A percentile compares a stretch with the other conserved stretches of the same genome.
These are phyloP conservation scores for Mus minutoides DNA, from an alignment of 2,797 vertebrate species.

Conservation along the genomic window DNA sequence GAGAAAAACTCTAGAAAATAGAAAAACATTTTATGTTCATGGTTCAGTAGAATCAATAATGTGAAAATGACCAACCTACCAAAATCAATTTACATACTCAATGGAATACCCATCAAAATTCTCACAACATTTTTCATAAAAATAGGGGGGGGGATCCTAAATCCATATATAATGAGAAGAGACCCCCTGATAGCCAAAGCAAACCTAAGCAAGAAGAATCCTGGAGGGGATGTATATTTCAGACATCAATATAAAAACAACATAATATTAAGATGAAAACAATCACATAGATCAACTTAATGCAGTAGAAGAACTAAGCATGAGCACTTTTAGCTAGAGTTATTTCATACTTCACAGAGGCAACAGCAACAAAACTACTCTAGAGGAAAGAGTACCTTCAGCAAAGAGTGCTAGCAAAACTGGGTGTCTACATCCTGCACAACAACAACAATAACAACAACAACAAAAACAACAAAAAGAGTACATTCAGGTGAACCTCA, in stretches of 20 bases:
- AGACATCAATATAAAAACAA: neutral
- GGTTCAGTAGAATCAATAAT: neutral
- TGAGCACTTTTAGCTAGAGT: neutral
- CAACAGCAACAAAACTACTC: neutral
- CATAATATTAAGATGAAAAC: neutral
- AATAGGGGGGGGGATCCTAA: neutral
- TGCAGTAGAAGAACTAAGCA: neutral
- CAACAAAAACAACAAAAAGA: neutral
- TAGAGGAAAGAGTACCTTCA: neutral
- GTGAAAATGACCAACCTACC: neutral
- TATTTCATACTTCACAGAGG: neutral
- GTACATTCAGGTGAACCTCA: neutral
- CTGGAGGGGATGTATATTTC: neutral
- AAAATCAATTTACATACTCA: neutral
- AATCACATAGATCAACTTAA: neutral
- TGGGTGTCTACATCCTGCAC: neutral
- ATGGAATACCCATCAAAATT: neutral
- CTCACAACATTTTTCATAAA: neutral
- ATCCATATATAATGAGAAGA: neutral
- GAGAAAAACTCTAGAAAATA: neutral
- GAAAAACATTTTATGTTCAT: neutral
- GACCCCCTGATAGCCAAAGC: neutral
- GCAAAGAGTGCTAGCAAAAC: neutral
- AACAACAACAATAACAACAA: too few relatives aligned
- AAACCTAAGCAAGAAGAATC: neutral